phyloP scores from a whole-genome alignment of 1,140 invertebrate genomes.

The Lepidurus couesii region DNA sequence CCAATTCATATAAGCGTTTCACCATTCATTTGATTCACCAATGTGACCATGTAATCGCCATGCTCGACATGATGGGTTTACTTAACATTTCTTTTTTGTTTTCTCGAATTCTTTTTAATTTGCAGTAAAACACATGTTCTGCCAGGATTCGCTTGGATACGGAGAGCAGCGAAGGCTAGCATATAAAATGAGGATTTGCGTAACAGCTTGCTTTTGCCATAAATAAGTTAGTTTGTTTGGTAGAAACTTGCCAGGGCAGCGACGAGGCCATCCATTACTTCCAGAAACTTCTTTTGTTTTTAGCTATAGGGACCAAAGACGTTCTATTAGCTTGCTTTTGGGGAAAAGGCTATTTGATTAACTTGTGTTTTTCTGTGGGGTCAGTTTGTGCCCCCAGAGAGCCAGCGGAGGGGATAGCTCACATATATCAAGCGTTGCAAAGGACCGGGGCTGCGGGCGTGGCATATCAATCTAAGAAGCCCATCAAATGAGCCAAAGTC shows the following conservation, averaged over 20 bases:
- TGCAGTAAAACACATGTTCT: no score
- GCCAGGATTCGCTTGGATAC: neutral
- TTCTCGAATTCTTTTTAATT: no score
- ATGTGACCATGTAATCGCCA: no score
- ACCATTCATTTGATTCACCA: no score
- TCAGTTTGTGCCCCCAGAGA: neutral
- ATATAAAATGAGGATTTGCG: neutral
- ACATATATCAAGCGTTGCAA: neutral
- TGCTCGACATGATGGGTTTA: no score
- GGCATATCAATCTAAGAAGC: constrained; percentile 11
- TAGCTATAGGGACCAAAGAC: neutral
- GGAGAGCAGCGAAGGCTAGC: neutral
- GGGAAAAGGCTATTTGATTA: constrained; percentile 20
- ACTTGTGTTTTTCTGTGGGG: constrained; percentile 1
- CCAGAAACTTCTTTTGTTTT: neutral
- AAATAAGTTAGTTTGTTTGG: neutral
- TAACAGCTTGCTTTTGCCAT: neutral
- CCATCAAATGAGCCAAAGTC: neutral
- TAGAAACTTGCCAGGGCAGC: neutral
- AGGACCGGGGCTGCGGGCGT: neutral
- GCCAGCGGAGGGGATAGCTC: neutral
- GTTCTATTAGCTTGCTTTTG: neutral
- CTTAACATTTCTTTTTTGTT: no score
- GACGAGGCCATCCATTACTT: neutral
- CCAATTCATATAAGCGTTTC: no score